Percentiles rank a stretch among this genome's conserved stretches.
Conservation (phyloP, 2,113 vertebrate species). For the Ondatra zibethicus region DNA sequence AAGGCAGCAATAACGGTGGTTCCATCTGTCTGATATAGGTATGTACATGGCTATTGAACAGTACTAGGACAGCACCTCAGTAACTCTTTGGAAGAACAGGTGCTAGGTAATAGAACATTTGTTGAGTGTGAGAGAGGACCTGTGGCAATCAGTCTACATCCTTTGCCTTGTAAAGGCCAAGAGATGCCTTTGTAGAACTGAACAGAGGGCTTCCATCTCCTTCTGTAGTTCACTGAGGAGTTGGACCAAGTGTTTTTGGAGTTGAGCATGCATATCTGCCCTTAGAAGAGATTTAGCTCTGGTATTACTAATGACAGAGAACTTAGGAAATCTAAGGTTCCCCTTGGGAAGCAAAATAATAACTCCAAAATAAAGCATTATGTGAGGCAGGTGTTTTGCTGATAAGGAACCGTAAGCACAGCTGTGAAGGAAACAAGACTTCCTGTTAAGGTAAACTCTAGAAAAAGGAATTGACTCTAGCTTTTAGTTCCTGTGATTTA, state of each 20-base stretch:
- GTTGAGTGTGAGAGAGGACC: not conserved
- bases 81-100: not conserved
- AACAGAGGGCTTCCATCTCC: not conserved
- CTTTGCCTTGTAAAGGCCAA: not conserved
- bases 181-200: not conserved
- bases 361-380: not conserved
- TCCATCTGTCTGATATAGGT: not conserved
- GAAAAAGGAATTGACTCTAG: not conserved
- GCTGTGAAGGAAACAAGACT: not conserved
- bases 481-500: not conserved
- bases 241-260: not conserved
- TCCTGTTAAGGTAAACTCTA: not conserved
- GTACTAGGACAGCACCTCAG: not conserved
- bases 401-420: not conserved
- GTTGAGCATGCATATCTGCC: not conserved
- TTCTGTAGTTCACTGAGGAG: not conserved
- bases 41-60: not conserved
- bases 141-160: not conserved
- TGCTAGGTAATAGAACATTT: not conserved
- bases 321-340: not conserved
- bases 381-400: not conserved
- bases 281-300: slow-evolving; percentile 1
- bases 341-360: not conserved
- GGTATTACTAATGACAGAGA: not conserved
- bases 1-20: not conserved